Base-by-base conservation (phyloP, 2,888 invertebrate species). In the Lycaena phlaeas region DNA sequence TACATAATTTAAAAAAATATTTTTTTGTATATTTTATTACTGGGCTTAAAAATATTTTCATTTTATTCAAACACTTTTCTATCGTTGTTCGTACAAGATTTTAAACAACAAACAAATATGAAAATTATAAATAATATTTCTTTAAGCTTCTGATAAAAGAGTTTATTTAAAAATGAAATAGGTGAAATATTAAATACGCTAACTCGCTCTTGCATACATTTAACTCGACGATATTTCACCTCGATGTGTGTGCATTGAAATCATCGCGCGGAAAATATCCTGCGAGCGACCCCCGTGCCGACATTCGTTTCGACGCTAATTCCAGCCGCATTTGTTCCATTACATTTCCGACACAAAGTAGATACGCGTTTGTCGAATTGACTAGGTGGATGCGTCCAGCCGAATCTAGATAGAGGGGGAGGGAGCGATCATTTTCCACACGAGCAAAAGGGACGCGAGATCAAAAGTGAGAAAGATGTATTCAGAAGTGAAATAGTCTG, bases 401-500 rank as follows among this genome's bases (percentile, higher is more conserved):
- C 76, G 82, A 76, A 63, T 72, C 61, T 54, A 48, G 59, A 49
- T 48, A 56, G 69, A 74, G 57, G 54, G 67, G 67, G 81, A 78
- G 57, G 66, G 56, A 51, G 57, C 59, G 71, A 69, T 66, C 48
- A 46, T 41, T 36, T 37, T 46, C 36, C 53, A 45, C 52, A 57
- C 27, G 70, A 52, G 62, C 46, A 60, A 81, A 49, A 64, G 61
- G 70, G 81, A 79, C 56, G 60, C 59, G 59, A 59, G 60, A 75
- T 73, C 78, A 84, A 81, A 85, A 85, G 85, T 85, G 85, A 85
- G 85, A 85, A 85, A 85, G 85, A 85, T 85, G 86, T 86, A 85
- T 87, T 87, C 86, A 88, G 87, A 88, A 88, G 88, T 88, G 88
- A 88, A 88, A 87, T 88, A 88, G 89, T 89, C 88, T 87, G 87